Base-by-base conservation (phyloP, 2,888 invertebrate species). In the Agrochola litura region DNA sequence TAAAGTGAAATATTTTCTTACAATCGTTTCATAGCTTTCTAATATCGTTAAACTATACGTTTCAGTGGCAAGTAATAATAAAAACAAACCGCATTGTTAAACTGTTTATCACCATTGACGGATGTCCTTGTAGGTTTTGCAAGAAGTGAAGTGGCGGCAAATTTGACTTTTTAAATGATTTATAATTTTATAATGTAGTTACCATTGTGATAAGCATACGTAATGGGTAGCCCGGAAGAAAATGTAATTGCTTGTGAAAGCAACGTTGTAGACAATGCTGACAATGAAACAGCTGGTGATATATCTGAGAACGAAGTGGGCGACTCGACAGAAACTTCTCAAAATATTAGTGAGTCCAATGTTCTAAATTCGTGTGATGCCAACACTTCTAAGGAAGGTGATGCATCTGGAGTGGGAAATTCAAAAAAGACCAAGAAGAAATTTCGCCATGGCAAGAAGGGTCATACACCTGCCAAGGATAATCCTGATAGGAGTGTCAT, bases 101-200 rank as follows among this genome's bases (percentile, higher is more conserved):
- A 95, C 96, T 96, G 96, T 96, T 96, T 96, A 96, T 94, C 95
- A 93, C 94, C 91, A 94, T 95, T 96, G 96, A 95, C 96, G 95
- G 96, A 96, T 95, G 95, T 95, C 95, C 95, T 95, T 96, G 95
- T 95, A 93, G 93, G 94, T 95, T 95, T 96, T 94, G 94, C 94
- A 94, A 95, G 92, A 94, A 92, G 90, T 91, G 89, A 88, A 94
- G 94, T 95, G 96, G 96, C 96, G 96, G 96, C 93, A 96, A 96
- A 95, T 96, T 96, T 93, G 90, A 96, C 91, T 95, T 94, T 91
- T 90, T 87, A 84, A 87, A 91, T 92, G 90, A 78, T 88, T 88
- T 90, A 86, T 85, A 82, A 86, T 87, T 89, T 86, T 93, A 94
- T 89, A 86, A 94, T 94, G 95, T 94, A 89, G 92, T 86, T 80